Percentiles rank a stretch among this genome's conserved stretches.
These are phyloP conservation scores for Tethea ocularis DNA, from an alignment of 2,888 invertebrate genomes.

Conservation along the genomic window DNA sequence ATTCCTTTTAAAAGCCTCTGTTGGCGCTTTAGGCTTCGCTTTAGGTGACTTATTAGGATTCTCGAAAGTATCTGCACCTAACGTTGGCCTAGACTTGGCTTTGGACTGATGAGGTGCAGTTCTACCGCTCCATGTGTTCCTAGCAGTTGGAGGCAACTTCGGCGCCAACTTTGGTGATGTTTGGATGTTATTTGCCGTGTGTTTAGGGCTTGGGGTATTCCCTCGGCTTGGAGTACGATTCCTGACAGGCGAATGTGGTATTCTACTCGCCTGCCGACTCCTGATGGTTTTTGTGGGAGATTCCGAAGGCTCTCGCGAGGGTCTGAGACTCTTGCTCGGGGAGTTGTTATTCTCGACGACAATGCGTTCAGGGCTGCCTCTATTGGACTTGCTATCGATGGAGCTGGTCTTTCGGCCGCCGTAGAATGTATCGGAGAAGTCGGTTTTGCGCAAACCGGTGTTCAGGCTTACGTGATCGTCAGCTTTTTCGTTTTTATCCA, in stretches of 20 bases:
- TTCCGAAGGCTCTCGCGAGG: constrained; percentile 63
- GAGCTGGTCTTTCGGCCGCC: constrained; percentile 76
- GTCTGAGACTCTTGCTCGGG: constrained; percentile 71
- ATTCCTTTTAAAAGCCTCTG: constrained; percentile 79
- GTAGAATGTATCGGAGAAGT: constrained; percentile 86
- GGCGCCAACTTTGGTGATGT: constrained; percentile 74
- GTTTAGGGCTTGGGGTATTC: constrained; percentile 77
- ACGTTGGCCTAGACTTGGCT: constrained; percentile 65
- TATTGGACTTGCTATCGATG: constrained; percentile 66
- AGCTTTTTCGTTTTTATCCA: constrained; percentile 64
- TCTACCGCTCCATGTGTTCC: constrained; percentile 91
- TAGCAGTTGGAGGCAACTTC: constrained; percentile 74
- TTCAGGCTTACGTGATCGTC: constrained; percentile 87
- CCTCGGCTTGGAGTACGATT: constrained; percentile 63
- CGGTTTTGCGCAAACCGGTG: constrained; percentile 88
- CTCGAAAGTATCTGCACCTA: constrained; percentile 74
- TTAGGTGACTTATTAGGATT: constrained; percentile 86
- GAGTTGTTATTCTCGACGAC: constrained; percentile 70
- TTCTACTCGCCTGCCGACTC: constrained; percentile 72
- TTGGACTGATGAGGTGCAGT: constrained; percentile 70
- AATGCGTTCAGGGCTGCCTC: constrained; percentile 74
- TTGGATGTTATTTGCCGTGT: constrained; percentile 57
- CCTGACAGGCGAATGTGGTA: constrained; percentile 76
- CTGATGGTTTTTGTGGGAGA: constrained; percentile 70
- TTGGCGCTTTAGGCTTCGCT: constrained; percentile 60